These are phyloP conservation scores for Nomada lathburiana DNA, from an alignment of 2,888 invertebrate genomes.

Conservation along the genomic window DNA sequence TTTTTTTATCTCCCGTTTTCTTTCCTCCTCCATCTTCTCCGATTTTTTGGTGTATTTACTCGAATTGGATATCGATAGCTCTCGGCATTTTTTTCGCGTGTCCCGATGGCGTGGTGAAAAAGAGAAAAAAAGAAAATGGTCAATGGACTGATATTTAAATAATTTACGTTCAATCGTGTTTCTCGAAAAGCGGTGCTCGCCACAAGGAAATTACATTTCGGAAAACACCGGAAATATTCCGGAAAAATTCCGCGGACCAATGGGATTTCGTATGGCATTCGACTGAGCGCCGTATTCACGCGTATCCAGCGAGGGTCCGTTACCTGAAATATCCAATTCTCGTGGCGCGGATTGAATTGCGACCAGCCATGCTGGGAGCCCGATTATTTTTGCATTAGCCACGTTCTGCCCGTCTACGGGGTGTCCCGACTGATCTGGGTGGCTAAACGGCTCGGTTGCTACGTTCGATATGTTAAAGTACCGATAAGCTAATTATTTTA, in stretches of 20 bases:
- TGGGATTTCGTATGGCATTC: slow-evolving; percentile 36
- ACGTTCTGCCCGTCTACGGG: neutral
- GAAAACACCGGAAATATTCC: slow-evolving; percentile 56
- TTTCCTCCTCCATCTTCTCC: slow-evolving; percentile 2
- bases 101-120: slow-evolving; percentile 45
- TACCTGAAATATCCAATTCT: slow-evolving; percentile 40
- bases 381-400: slow-evolving; percentile 20
- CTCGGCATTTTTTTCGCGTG: slow-evolving; percentile 60
- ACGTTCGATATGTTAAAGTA: too few relatives aligned
- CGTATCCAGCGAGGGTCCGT: slow-evolving; percentile 22
- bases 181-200: slow-evolving; percentile 27
- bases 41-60: slow-evolving; percentile 7
- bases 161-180: slow-evolving; percentile 60
- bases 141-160: slow-evolving; percentile 62
- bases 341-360: slow-evolving; percentile 31
- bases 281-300: slow-evolving; percentile 26
- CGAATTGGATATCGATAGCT: slow-evolving; percentile 62
- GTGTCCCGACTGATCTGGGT: neutral
- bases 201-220: slow-evolving; percentile 68
- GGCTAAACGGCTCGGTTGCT: neutral
- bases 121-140: slow-evolving; percentile 1
- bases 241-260: slow-evolving; percentile 33
- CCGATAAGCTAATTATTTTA: too few relatives aligned
- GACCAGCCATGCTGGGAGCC: neutral
- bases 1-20: neutral